Evolutionary conservation across 2,113 vertebrate genomes (phyloP).

Genomic region (Fregata magnificens): DNA sequence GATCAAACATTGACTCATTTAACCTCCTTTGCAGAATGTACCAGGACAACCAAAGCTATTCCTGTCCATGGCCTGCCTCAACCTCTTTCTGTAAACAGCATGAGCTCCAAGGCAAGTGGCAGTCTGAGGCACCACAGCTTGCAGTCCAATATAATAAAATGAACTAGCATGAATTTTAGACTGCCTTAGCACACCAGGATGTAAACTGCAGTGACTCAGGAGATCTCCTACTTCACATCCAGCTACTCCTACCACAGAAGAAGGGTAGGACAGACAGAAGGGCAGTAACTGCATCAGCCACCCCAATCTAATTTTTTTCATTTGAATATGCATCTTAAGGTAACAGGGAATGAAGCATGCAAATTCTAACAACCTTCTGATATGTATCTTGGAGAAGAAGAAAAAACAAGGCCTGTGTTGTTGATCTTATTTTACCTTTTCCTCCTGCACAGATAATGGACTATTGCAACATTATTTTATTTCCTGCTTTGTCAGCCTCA

Average conservation of each 20-base stretch:
- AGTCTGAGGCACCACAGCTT: not conserved
- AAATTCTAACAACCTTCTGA: not conserved
- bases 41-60: not conserved
- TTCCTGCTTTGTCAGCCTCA: not conserved
- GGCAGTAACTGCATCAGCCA: not conserved
- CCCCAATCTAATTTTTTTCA: not conserved
- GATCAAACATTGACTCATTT: not conserved
- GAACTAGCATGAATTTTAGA: not conserved
- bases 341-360: not conserved
- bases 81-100: not conserved
- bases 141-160: not conserved
- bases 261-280: not conserved
- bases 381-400: not conserved
- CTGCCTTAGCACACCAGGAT: not conserved
- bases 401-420: not conserved
- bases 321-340: not conserved
- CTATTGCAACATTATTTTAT: not conserved
- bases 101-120: not conserved
- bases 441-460: not conserved
- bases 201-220: not conserved
- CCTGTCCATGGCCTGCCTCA: not conserved
- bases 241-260: not conserved
- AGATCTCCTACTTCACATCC: not conserved
- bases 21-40: not conserved
- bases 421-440: not conserved